A percentile compares a stretch with the other conserved stretches of the same genome.
Evolutionary conservation across 2,113 vertebrate species (phyloP).

Genomic region (Scolopax mira): DNA sequence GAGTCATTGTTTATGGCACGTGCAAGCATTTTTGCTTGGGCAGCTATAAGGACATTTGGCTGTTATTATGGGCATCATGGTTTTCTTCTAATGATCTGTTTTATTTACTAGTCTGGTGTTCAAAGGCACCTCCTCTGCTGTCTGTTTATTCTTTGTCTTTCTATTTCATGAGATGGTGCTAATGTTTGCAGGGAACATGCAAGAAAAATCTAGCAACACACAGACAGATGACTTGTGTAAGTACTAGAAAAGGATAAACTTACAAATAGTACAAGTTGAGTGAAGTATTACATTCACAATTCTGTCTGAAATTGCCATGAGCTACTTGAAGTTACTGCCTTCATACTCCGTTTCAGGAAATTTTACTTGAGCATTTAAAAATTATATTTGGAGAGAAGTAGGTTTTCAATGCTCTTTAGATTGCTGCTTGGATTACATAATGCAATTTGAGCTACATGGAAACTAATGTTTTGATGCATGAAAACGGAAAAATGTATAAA

Average conservation of each 20-base stretch:
- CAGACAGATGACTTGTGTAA: neutral
- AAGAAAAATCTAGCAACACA: neutral
- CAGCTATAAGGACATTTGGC: neutral
- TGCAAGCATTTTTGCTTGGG: neutral
- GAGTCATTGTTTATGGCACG: rapidly evolving
- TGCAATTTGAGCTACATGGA: neutral
- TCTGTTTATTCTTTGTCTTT: neutral
- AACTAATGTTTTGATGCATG: neutral
- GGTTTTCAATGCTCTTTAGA: neutral
- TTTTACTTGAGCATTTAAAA: neutral
- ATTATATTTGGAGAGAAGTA: neutral
- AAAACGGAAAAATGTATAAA: neutral
- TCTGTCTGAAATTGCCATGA: neutral
- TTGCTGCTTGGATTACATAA: neutral
- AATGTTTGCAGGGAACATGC: neutral
- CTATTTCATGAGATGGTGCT: neutral
- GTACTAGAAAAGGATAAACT: neutral
- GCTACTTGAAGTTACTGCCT: neutral
- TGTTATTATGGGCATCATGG: neutral
- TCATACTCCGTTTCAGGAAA: neutral
- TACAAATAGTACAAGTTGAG: neutral
- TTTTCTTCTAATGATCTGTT: neutral
- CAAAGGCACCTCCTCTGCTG: neutral
- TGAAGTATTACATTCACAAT: neutral
- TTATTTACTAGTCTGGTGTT: neutral